phyloP scores from a whole-genome alignment of 2,888 invertebrate genomes.

The Tenthredo amoena region DNA sequence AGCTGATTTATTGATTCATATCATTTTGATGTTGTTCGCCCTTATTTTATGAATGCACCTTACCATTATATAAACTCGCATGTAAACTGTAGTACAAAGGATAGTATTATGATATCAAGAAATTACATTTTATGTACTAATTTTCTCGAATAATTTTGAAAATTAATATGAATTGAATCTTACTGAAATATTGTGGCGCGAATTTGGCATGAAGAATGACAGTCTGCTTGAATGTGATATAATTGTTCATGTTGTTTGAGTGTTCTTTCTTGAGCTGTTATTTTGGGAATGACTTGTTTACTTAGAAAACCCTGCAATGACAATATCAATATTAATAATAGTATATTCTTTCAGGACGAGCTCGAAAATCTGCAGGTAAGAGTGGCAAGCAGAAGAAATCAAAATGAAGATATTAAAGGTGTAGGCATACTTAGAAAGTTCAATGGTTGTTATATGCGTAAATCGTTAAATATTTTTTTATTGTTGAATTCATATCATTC shows the following conservation, averaged over 20 bases:
- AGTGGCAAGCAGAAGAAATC: conserved; percentile 67
- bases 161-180: not conserved
- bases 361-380: conserved; percentile 64
- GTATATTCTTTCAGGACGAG: conserved; percentile 64
- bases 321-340: not conserved
- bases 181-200: not conserved
- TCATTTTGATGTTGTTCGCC: conserved; percentile 46
- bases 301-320: not conserved
- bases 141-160: not conserved
- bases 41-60: not conserved
- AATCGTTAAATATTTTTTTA: conserved; percentile 50
- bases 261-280: not conserved
- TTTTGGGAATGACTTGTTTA: not conserved
- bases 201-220: not conserved
- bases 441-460: conserved; percentile 47
- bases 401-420: conserved; percentile 59
- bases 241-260: not conserved
- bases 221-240: not conserved
- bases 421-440: conserved; percentile 26
- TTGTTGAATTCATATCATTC: conserved; percentile 42
- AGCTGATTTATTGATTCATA: not conserved
- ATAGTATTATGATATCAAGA: not conserved
- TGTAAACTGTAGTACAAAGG: not conserved
- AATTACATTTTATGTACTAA: conserved; percentile 16
- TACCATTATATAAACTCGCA: not conserved